Base-by-base conservation (phyloP, 23 tunicate species). In the Corella eumyota region DNA sequence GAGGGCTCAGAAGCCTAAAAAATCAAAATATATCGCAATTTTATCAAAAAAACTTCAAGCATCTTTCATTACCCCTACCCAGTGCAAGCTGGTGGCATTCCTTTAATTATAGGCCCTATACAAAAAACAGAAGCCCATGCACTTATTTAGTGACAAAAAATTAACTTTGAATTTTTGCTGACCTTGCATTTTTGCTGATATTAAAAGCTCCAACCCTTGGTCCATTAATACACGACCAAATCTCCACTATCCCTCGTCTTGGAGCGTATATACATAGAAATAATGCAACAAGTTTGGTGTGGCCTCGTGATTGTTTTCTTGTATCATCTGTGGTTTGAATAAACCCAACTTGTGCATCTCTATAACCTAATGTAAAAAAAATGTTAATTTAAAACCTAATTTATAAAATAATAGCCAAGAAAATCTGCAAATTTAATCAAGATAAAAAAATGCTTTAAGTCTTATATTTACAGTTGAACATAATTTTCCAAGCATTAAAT, bases 161-260 rank as follows among this genome's bases (percentile, higher is more conserved):
- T 44, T 13, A 13, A 44, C 13, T 44, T 23, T 13, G 20, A 35
- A 65, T 33, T 4, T 25, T 15, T 28, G 34, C 28, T 54, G 34
- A 86, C 95, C 70, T 79, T 2, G 77, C 77, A 52, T 80, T 78
- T 55, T 79, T 88, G 13, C 73, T 67, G 45, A 88, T 65, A 62
- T 88, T 88, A 70, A 88, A 88, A 15, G 96, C 77, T 23, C 76
- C 96, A 6, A 88, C 90, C 35, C 96, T 62, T 34, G 96, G 96
- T 2, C 96, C 96, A 73, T 72, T 66, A 58, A 88, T 68, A 48
- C 96, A 88, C 20, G 81, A 65, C 96, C 96, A 88, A 3, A 88
- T 69, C 72, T 88, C 96, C 0, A 88, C 35, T n/a, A 88, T 61
- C 0, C 96, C 90, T 11, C 96, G 71, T 52, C 80, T 62, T 45